Conservation (phyloP, 2,888 invertebrate genomes). For the Leptinotarsa rubiginosa region DNA sequence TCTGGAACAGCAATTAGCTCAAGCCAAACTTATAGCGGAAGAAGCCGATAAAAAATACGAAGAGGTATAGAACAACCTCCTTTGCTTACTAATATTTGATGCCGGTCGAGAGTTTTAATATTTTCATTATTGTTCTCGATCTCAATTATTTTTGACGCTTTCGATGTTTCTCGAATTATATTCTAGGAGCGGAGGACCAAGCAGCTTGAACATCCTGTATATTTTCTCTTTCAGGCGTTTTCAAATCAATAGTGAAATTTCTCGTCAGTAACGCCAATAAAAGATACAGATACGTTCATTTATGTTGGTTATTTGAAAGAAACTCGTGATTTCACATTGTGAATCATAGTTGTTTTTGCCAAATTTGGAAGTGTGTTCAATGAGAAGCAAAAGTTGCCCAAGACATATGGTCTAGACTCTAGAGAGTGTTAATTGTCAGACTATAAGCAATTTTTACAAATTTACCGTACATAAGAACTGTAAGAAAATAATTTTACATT, state of each 20-base stretch:
- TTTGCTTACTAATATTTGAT: slow-evolving; percentile 30
- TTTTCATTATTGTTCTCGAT: slow-evolving; percentile 5
- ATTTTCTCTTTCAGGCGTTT: slow-evolving; percentile 17
- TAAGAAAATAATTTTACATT: too few relatives aligned
- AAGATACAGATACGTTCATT: slow-evolving; percentile 14
- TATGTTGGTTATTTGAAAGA: slow-evolving; percentile 15
- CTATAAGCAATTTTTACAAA: too few relatives aligned
- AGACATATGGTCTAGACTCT: not conserved
- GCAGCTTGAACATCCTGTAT: not conserved
- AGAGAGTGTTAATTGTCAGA: too few relatives aligned
- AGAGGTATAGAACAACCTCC: slow-evolving; percentile 80
- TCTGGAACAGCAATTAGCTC: slow-evolving; percentile 97
- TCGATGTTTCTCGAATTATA: not conserved
- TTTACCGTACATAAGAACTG: too few relatives aligned
- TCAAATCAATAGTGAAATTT: not conserved
- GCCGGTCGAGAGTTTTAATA: not conserved
- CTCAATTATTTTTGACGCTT: not conserved
- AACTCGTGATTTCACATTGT: slow-evolving; percentile 25
- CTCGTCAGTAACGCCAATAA: slow-evolving; percentile 2
- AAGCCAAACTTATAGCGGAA: slow-evolving; percentile 99
- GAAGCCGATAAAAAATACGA: slow-evolving; percentile 99
- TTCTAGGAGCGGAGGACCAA: not conserved
- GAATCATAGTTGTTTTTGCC: slow-evolving; percentile 20
- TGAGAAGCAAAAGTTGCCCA: slow-evolving; percentile 16
- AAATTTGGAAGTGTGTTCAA: slow-evolving; percentile 8